Percentiles rank a stretch among this genome's conserved stretches.
phyloP scores from a whole-genome alignment of 2,113 vertebrate species.

The Gadus chalcogrammus region DNA sequence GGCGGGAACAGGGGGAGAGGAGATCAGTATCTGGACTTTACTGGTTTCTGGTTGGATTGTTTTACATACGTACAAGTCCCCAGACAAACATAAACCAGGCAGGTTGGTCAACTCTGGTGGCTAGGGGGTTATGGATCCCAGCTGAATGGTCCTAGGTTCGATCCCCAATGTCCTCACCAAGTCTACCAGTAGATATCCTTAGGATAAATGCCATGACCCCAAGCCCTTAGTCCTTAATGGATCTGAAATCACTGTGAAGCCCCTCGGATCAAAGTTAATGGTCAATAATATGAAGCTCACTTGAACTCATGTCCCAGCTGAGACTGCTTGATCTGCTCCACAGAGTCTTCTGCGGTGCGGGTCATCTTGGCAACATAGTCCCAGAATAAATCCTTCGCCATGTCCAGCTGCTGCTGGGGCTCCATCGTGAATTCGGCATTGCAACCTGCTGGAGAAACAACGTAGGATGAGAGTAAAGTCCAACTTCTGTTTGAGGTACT shows the following conservation, averaged over 20 bases:
- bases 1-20: not conserved
- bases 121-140: too few relatives aligned
- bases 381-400: slow-evolving; percentile 65
- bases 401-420: slow-evolving; percentile 46
- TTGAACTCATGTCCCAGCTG: slow-evolving; percentile 54
- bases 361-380: slow-evolving; percentile 58
- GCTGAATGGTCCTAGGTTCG: too few relatives aligned
- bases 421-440: slow-evolving; percentile 56
- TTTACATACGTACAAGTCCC: not conserved
- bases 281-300: slow-evolving; percentile 30
- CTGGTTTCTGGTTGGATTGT: not conserved
- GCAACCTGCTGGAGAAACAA: slow-evolving; percentile 29
- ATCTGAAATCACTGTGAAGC: too few relatives aligned
- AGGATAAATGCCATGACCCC: too few relatives aligned
- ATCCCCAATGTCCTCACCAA: too few relatives aligned
- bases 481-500: too few relatives aligned
- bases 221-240: too few relatives aligned
- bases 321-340: slow-evolving; percentile 51
- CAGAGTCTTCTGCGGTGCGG: slow-evolving; percentile 42
- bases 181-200: too few relatives aligned
- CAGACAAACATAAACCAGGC: too few relatives aligned
- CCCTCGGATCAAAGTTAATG: too few relatives aligned
- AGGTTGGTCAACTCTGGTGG: too few relatives aligned
- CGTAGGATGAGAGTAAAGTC: not conserved
- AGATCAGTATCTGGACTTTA: too few relatives aligned